Conservation (phyloP, 2,888 invertebrate species). For the Anthophora plumipes region DNA sequence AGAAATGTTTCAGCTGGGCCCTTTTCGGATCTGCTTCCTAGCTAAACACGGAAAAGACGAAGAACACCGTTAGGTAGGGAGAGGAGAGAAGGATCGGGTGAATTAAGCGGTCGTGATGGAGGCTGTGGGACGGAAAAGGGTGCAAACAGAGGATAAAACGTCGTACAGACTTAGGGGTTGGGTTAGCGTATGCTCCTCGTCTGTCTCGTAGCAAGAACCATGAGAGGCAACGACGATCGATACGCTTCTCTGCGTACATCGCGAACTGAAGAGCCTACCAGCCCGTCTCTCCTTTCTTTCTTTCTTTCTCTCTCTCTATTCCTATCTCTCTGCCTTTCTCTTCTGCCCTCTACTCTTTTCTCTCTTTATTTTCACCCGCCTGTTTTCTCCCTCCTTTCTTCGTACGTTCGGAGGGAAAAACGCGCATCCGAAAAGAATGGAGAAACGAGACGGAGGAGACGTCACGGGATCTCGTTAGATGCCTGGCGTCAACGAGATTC, state of each 20-base stretch:
- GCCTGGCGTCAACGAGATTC: slow-evolving; percentile 5
- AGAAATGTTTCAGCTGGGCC: slow-evolving; percentile 15
- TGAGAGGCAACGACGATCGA: slow-evolving; percentile 73
- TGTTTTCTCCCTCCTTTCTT: background rate
- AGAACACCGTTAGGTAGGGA: background rate
- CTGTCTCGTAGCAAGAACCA: slow-evolving; percentile 74
- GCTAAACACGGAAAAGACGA: slow-evolving; percentile 52
- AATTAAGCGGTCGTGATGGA: slow-evolving; percentile 59
- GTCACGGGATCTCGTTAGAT: slow-evolving; percentile 13
- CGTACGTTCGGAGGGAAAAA: slow-evolving; percentile 19
- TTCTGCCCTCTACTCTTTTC: background rate
- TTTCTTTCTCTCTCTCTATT: background rate
- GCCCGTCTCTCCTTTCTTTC: slow-evolving; percentile 14
- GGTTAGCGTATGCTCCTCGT: slow-evolving; percentile 60
- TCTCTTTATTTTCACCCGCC: slow-evolving; percentile 29
- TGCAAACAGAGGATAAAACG: slow-evolving; percentile 69
- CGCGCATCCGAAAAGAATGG: slow-evolving; percentile 18
- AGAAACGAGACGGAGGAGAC: slow-evolving; percentile 4
- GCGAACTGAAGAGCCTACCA: slow-evolving; percentile 58
- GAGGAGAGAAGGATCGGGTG: slow-evolving; percentile 10
- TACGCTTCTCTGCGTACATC: slow-evolving; percentile 68
- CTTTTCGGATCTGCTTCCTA: slow-evolving; percentile 56
- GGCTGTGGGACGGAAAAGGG: slow-evolving; percentile 57
- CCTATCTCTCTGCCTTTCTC: background rate
- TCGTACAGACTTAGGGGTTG: slow-evolving; percentile 53